These are phyloP conservation scores for Andricus curvator DNA, from an alignment of 2,888 invertebrate species.

Conservation along the genomic window DNA sequence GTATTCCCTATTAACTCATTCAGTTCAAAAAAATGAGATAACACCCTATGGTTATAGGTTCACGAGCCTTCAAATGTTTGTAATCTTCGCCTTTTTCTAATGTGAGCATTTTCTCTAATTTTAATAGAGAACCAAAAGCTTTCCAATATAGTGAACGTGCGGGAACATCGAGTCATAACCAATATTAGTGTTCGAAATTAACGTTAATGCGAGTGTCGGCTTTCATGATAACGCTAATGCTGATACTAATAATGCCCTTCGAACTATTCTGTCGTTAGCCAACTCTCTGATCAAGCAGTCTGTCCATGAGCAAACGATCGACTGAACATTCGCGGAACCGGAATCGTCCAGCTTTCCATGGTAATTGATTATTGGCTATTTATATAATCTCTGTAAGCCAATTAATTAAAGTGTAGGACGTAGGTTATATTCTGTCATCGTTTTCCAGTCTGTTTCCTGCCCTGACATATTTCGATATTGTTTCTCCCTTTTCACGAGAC, in stretches of 20 bases:
- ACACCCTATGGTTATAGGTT: no score
- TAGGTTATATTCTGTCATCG: constrained; percentile 60
- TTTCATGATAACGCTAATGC: constrained; percentile 71
- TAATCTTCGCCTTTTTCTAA: no score
- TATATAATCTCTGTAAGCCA: constrained; percentile 66
- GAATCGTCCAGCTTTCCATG: constrained; percentile 18
- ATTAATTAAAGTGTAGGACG: constrained; percentile 57
- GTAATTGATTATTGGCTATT: constrained; percentile 70
- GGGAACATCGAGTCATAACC: constrained; percentile 43
- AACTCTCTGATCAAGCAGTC: constrained; percentile 39
- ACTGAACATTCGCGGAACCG: constrained; percentile 9
- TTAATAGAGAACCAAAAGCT: constrained; percentile 21
- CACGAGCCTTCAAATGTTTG: no score
- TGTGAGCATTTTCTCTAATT: neutral
- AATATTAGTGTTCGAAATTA: constrained; percentile 42
- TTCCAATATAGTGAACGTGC: constrained; percentile 19
- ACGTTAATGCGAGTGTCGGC: constrained; percentile 57
- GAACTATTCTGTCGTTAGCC: constrained; percentile 32
- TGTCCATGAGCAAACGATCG: constrained; percentile 19
- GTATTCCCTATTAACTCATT: no score
- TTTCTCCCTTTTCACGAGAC: constrained; percentile 9
- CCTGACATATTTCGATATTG: constrained; percentile 34
- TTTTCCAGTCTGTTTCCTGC: constrained; percentile 47
- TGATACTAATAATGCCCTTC: constrained; percentile 62
- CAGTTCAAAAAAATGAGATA: no score